These are phyloP conservation scores for Octopus bimaculoides DNA, from an alignment of 1,140 invertebrate genomes.

Conservation along the genomic window DNA sequence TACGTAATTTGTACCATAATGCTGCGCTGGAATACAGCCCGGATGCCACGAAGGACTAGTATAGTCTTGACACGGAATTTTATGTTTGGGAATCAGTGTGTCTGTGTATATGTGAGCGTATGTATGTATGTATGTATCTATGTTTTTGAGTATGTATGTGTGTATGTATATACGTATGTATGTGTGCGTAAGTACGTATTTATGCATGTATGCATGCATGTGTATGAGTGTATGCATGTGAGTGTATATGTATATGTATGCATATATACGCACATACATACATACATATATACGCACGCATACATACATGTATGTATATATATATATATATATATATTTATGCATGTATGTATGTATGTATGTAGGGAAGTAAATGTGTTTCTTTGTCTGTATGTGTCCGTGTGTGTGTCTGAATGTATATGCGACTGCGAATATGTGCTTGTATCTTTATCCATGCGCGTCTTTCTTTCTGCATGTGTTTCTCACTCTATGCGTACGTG, in stretches of 20 bases:
- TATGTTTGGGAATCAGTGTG: no score
- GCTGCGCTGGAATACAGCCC: no score
- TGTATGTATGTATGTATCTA: not conserved
- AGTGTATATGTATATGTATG: constrained; percentile 10
- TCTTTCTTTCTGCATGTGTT: constrained; percentile 23
- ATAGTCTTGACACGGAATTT: no score
- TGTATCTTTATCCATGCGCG: constrained; percentile 4
- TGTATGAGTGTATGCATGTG: constrained; percentile 6
- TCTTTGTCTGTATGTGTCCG: constrained; percentile 24
- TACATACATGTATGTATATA: constrained; percentile 14
- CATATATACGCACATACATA: not conserved
- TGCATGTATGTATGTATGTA: constrained; percentile 17
- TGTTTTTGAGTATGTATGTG: not conserved
- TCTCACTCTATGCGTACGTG: constrained; percentile 14
- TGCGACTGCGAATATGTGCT: constrained; percentile 8
- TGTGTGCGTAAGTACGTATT: not conserved
- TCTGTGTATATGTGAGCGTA: not conserved
- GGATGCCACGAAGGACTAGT: no score
- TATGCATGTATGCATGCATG: constrained; percentile 1
- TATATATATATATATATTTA: constrained; percentile 18
- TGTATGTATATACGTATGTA: not conserved
- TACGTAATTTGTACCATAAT: no score
- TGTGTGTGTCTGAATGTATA: constrained; percentile 27
- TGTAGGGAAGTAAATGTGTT: constrained; percentile 6
- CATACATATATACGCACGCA: not conserved